Evolutionary conservation across 2,888 invertebrate species (phyloP), one percentile per base, ranked within the genome.

Genomic region (Lymantria dispar): DNA sequence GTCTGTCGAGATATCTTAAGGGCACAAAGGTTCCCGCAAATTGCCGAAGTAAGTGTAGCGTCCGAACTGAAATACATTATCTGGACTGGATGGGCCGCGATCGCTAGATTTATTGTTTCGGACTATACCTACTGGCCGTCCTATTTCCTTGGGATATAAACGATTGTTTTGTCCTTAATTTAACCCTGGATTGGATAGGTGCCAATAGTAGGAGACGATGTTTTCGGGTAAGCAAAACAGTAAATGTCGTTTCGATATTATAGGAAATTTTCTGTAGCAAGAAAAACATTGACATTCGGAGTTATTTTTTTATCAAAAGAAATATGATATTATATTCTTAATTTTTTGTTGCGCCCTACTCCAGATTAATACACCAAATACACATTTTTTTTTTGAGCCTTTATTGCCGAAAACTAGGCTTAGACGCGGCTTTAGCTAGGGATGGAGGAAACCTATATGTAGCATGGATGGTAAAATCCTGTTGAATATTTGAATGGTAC

Each of bases 51-150:
- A 87, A 88, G 87, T 87, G 87, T 87, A 84, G 81, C 84, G 84
- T 85, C 85, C 87, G 89, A 89, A 90, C 88, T 79, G 85, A 89
- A 91, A 91, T 89, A 90, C 89, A 90, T 90, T 91, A 91, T 88
- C 89, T 78, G 80, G 82, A 76, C 77, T 78, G 79, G 86, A 83
- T 79, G 84, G 76, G 72, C 68, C 71, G 78, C 80, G 77, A 83
- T 82, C 79, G 78, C 76, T 68, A 82, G 83, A 85, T 86, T 86
- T 85, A 85, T 85, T 72, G 77, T 74, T 68, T 82, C 70, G 75
- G 83, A 75, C 79, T 74, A 62, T 62, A 71, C 74, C n/a, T n/a
- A n/a, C n/a, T 72, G 67, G 68, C 78, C 73, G 76, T 72, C 80
- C 83, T 73, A 87, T 87, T 88, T 87, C 87, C 87, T 69, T 57